phyloP scores from a whole-genome alignment of 2,113 vertebrate genomes.

The Xiphophorus maculatus region DNA sequence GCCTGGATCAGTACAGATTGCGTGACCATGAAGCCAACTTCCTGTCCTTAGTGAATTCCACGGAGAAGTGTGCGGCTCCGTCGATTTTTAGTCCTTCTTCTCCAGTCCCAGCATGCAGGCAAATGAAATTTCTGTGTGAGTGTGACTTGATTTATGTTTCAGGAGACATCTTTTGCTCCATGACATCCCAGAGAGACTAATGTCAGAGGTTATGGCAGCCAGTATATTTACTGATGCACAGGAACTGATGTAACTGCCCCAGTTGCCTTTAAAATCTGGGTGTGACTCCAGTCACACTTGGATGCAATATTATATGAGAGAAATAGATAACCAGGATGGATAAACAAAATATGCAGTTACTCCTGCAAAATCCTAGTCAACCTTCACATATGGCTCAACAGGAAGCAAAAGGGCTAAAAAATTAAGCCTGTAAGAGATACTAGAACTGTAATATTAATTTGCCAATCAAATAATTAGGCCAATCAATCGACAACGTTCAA shows the following conservation, averaged over 20 bases:
- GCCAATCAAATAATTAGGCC: neutral
- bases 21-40: conserved; percentile 77
- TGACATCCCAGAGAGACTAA: conserved; percentile 50
- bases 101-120: conserved; percentile 50
- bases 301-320: neutral
- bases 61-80: conserved; percentile 72
- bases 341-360: neutral
- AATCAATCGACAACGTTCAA: too few species aligned
- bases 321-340: neutral
- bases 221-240: conserved; percentile 22
- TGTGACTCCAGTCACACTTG: neutral
- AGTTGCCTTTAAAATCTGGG: neutral
- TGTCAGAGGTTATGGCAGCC: conserved; percentile 29
- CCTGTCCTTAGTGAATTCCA: conserved; percentile 78
- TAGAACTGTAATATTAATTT: too few species aligned
- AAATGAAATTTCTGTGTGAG: conserved; percentile 13
- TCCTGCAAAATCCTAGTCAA: neutral
- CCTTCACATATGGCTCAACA: neutral
- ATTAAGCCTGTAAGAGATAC: too few species aligned
- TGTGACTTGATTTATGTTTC: conserved; percentile 68
- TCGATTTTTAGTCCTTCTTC: conserved; percentile 73
- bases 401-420: neutral
- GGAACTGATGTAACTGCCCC: conserved; percentile 21
- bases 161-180: conserved; percentile 63
- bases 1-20: conserved; percentile 61